Evolutionary conservation across 2,888 invertebrate species (phyloP).

Genomic region (Keiferia lycopersicella): DNA sequence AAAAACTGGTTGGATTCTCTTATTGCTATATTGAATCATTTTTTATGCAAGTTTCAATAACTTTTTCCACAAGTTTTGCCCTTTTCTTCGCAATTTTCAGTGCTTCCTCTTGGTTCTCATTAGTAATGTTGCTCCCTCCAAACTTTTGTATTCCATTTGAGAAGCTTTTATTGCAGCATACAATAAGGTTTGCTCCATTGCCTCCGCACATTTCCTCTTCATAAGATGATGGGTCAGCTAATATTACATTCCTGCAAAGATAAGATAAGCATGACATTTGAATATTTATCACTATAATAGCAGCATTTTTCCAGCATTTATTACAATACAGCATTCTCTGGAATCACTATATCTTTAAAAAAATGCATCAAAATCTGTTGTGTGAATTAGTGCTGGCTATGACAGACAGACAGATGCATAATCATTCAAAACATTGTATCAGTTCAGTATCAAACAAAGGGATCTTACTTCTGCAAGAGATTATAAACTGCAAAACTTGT

Average conservation of each 20-base stretch:
- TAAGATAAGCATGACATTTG: neutral
- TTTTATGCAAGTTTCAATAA: slow-evolving; percentile 61
- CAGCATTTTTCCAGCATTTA: no score
- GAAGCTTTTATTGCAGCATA: slow-evolving; percentile 84
- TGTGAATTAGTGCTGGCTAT: no score
- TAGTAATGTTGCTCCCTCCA: slow-evolving; percentile 84
- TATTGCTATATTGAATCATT: slow-evolving; percentile 38
- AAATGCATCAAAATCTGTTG: no score
- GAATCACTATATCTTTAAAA: no score
- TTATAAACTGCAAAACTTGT: slow-evolving; percentile 89
- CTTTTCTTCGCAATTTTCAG: slow-evolving; percentile 82
- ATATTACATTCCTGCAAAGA: slow-evolving; percentile 78
- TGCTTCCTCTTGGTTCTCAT: slow-evolving; percentile 80
- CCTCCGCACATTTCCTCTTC: slow-evolving; percentile 89
- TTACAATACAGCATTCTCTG: no score
- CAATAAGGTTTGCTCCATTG: slow-evolving; percentile 81
- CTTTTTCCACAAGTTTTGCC: slow-evolving; percentile 73
- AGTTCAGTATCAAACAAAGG: no score
- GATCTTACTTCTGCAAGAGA: slow-evolving; percentile 70
- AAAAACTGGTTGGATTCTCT: neutral
- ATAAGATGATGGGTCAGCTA: slow-evolving; percentile 91
- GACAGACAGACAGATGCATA: no score
- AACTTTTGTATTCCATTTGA: slow-evolving; percentile 87
- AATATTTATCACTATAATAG: no score
- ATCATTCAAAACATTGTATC: no score